These are phyloP conservation scores for Epizoanthus ramosus DNA, from an alignment of 92 coral and sea anemone species.

Conservation along the genomic window DNA sequence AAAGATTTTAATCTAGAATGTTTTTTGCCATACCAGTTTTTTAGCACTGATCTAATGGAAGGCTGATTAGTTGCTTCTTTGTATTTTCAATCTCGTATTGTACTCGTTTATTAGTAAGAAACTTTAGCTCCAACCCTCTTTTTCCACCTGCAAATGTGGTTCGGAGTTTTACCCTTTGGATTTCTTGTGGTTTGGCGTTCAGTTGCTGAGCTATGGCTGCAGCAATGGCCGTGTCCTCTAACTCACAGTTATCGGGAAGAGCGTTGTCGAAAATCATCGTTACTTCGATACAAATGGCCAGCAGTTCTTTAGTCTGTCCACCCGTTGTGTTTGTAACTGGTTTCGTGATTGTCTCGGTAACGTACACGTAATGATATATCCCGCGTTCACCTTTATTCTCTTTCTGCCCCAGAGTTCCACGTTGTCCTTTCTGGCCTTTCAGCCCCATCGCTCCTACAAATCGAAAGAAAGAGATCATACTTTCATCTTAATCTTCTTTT, in stretches of 20 bases:
- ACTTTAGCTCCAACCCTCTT: not conserved
- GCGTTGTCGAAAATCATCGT: conserved; percentile 4
- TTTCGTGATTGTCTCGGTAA: not conserved
- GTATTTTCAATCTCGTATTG: conserved; percentile 7
- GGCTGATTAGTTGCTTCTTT: not conserved
- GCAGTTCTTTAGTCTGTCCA: not conserved
- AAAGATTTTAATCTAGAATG: too few species aligned
- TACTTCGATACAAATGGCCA: conserved; percentile 7
- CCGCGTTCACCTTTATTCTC: not conserved
- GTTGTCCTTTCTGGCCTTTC: conserved; percentile 4
- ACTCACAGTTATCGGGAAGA: conserved; percentile 3
- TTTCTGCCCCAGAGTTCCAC: not conserved
- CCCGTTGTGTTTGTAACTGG: not conserved
- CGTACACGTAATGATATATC: not conserved
- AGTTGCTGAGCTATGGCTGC: conserved; percentile 14
- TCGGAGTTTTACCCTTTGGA: not conserved
- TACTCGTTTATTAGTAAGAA: conserved; percentile 20
- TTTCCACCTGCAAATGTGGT: not conserved
- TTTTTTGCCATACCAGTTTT: not conserved
- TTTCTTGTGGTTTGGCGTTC: not conserved
- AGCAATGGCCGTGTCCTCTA: not conserved
- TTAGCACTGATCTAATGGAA: conserved; percentile 8
- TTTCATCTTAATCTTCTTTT: not conserved
- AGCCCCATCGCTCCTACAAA: not conserved
- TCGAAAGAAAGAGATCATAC: not conserved